Evolutionary conservation across 2,888 invertebrate species (phyloP).

Genomic region (Oeneis ivallda): DNA sequence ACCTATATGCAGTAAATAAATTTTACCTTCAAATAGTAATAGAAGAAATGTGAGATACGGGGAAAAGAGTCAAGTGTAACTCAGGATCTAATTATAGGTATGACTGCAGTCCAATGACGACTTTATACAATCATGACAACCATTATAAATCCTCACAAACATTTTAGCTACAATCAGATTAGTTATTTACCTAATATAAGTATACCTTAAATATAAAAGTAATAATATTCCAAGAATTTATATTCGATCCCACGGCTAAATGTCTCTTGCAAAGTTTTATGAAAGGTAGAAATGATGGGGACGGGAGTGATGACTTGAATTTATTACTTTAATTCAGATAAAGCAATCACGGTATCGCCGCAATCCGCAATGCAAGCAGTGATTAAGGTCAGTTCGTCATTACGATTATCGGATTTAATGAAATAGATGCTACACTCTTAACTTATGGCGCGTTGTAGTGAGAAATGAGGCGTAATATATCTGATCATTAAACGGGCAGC

Average conservation of each 20-base stretch:
- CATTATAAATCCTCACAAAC: too few relatives aligned
- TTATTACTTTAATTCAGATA: conserved; percentile 34
- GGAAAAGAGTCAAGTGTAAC: too few relatives aligned
- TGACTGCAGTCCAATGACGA: too few relatives aligned
- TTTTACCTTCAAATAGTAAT: too few relatives aligned
- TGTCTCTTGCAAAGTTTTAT: conserved; percentile 13
- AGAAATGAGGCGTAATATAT: conserved; percentile 41
- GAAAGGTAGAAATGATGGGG: conserved; percentile 27
- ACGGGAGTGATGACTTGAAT: conserved; percentile 33
- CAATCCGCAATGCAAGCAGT: conserved; percentile 38
- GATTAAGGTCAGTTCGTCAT: conserved; percentile 41
- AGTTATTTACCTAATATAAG: neutral
- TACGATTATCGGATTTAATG: conserved; percentile 40
- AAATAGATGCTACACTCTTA: conserved; percentile 39
- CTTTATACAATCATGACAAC: too few relatives aligned
- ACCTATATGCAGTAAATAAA: too few relatives aligned
- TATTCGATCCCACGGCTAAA: neutral
- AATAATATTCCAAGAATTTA: neutral
- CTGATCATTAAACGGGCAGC: conserved; percentile 40
- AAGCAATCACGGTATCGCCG: conserved; percentile 35
- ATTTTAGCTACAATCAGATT: too few relatives aligned
- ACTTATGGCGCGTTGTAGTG: conserved; percentile 40
- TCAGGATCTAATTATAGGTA: too few relatives aligned
- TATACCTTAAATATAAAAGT: neutral
- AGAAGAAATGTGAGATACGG: too few relatives aligned